Conservation (phyloP, 2,888 invertebrate genomes). For the Athripsodes cinereus region DNA sequence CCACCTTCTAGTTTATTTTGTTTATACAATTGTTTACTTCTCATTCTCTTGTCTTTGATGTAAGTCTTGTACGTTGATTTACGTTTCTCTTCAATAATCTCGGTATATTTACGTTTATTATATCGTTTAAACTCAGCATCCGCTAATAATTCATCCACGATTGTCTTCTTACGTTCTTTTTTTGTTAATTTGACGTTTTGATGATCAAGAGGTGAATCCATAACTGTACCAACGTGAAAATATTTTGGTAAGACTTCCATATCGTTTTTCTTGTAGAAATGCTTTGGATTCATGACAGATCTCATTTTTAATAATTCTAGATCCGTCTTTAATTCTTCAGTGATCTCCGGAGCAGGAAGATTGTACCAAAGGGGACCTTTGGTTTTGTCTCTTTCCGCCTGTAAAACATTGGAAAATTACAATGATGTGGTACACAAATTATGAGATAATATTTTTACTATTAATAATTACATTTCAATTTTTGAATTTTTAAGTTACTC, state of each 20-base stretch:
- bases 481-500: too few relatives aligned
- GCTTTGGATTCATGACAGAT: slow-evolving; percentile 83
- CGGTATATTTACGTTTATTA: slow-evolving; percentile 73
- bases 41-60: slow-evolving; percentile 67
- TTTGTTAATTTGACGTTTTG: slow-evolving; percentile 77
- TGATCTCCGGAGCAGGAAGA: slow-evolving; percentile 82
- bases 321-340: slow-evolving; percentile 82
- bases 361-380: slow-evolving; percentile 88
- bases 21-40: slow-evolving; percentile 21
- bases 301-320: slow-evolving; percentile 89
- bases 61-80: slow-evolving; percentile 67
- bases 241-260: slow-evolving; percentile 83
- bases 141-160: slow-evolving; percentile 89
- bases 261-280: slow-evolving; percentile 92
- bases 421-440: too few relatives aligned
- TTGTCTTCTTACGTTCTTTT: slow-evolving; percentile 79
- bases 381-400: slow-evolving; percentile 70
- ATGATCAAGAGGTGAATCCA: slow-evolving; percentile 84
- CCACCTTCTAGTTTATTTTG: slow-evolving; percentile 14
- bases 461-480: too few relatives aligned
- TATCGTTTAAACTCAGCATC: slow-evolving; percentile 81
- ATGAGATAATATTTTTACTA: too few relatives aligned
- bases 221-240: slow-evolving; percentile 71
- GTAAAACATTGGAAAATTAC: slow-evolving; percentile 30
- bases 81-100: slow-evolving; percentile 66